Conservation (phyloP, 1,140 invertebrate genomes). For the Drosophila lowei region DNA sequence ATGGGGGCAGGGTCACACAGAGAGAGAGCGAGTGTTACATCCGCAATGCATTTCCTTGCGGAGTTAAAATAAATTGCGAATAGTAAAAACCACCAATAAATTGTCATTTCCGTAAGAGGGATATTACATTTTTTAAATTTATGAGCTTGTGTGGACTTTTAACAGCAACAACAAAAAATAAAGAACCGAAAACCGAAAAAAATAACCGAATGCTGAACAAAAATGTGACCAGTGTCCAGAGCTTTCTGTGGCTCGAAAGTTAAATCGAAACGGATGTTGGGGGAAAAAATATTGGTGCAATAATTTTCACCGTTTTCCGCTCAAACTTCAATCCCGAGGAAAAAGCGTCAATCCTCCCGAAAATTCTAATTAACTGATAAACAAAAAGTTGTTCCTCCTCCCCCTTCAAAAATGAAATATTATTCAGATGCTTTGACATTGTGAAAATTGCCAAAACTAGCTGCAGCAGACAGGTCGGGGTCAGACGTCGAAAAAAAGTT, state of each 20-base stretch:
- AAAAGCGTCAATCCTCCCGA: constrained; percentile 31
- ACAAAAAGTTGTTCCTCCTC: constrained; percentile 43
- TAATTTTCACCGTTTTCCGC: constrained; percentile 65
- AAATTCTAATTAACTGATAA: constrained; percentile 81
- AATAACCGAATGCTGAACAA: constrained; percentile 16
- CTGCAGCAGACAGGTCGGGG: constrained; percentile 34
- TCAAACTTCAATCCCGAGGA: constrained; percentile 51
- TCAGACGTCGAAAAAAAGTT: constrained; percentile 48
- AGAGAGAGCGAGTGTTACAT: constrained; percentile 56
- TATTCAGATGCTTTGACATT: constrained; percentile 54
- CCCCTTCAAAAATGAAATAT: constrained; percentile 56
- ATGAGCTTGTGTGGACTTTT: constrained; percentile 65
- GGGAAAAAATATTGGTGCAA: constrained; percentile 33
- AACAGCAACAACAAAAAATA: constrained; percentile 27
- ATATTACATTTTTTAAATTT: constrained; percentile 82
- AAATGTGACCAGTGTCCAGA: constrained; percentile 51
- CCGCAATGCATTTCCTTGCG: constrained; percentile 82
- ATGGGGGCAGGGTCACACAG: constrained; percentile 9
- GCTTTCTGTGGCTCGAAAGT: constrained; percentile 46
- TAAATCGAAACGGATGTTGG: constrained; percentile 72
- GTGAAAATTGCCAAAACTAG: constrained; percentile 40
- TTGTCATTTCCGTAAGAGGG: constrained; percentile 82
- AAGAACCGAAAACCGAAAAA: not conserved
- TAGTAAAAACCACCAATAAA: constrained; percentile 83
- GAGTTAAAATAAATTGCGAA: constrained; percentile 83